Evolutionary conservation across 64 coral and sea anemone genomes (phyloP).

Genomic region (Montipora cactus): DNA sequence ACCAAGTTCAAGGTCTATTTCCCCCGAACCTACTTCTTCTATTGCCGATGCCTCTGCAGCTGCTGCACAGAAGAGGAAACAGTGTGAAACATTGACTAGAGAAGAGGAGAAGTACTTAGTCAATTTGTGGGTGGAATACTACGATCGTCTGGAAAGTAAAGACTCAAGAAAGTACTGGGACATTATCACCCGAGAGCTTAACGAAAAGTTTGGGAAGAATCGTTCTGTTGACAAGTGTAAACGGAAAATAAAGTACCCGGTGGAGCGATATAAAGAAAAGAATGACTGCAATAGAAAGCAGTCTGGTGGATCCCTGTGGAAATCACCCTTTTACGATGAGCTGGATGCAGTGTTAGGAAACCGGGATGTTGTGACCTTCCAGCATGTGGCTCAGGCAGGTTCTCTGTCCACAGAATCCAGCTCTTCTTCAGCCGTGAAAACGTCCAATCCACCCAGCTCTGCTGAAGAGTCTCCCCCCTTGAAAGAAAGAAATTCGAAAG

Average conservation of each 20-base stretch:
- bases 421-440: not conserved
- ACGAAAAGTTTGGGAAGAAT: constrained; percentile 48
- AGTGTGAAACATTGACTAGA: constrained; percentile 44
- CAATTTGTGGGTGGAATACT: constrained; percentile 55
- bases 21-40: not conserved
- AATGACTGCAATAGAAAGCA: constrained; percentile 75
- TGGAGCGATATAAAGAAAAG: constrained; percentile 71
- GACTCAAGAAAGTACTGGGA: constrained; percentile 46
- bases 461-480: too few relatives aligned
- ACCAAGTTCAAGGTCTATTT: too few relatives aligned
- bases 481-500: too few relatives aligned
- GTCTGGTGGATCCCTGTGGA: constrained; percentile 51
- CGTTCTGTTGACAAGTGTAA: constrained; percentile 70
- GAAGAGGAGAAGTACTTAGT: constrained; percentile 68
- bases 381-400: constrained; percentile 4
- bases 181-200: constrained; percentile 46
- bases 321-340: not conserved
- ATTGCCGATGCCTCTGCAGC: not conserved
- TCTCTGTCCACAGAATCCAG: not conserved
- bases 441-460: too few relatives aligned
- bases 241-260: constrained; percentile 50
- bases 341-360: constrained; percentile 8
- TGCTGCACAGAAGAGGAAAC: constrained; percentile 1
- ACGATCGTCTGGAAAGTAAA: constrained; percentile 60
- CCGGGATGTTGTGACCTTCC: not conserved